Conservation (phyloP, 2,888 invertebrate genomes). For the Gymnoscelis rufifasciata region DNA sequence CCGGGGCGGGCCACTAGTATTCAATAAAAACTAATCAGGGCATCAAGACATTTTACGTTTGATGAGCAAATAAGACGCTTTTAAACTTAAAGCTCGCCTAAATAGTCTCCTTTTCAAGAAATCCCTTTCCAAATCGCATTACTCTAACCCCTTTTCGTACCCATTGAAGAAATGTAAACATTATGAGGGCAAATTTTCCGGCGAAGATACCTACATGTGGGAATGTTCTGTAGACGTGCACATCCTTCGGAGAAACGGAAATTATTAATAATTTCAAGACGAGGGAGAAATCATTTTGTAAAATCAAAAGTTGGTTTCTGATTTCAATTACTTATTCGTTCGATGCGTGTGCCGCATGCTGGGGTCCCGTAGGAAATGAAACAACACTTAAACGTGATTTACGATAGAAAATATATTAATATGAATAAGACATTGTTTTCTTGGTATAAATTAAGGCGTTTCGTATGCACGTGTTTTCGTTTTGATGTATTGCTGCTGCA, state of each 20-base stretch:
- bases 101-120: conserved; percentile 21
- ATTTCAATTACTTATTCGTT: conserved; percentile 78
- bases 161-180: conserved; percentile 37
- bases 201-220: conserved; percentile 32
- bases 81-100: conserved; percentile 7
- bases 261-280: conserved; percentile 73
- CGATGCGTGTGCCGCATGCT: conserved; percentile 71
- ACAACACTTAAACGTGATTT: conserved; percentile 77
- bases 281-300: conserved; percentile 64
- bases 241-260: conserved; percentile 53
- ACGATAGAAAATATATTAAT: conserved; percentile 71
- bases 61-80: conserved; percentile 9
- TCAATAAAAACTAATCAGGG: not conserved
- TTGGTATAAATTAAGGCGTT: conserved; percentile 58
- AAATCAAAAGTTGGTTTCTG: conserved; percentile 77
- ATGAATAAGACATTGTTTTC: conserved; percentile 73
- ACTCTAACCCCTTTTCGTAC: conserved; percentile 31
- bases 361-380: conserved; percentile 72
- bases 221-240: conserved; percentile 47
- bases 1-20: too few species aligned
- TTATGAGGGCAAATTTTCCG: conserved; percentile 38
- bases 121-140: conserved; percentile 28
- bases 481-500: conserved; percentile 41
- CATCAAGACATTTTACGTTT: conserved; percentile 3
- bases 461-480: conserved; percentile 53